Evolutionary conservation across 2,888 invertebrate species (phyloP).

Genomic region (Plebejus argus): DNA sequence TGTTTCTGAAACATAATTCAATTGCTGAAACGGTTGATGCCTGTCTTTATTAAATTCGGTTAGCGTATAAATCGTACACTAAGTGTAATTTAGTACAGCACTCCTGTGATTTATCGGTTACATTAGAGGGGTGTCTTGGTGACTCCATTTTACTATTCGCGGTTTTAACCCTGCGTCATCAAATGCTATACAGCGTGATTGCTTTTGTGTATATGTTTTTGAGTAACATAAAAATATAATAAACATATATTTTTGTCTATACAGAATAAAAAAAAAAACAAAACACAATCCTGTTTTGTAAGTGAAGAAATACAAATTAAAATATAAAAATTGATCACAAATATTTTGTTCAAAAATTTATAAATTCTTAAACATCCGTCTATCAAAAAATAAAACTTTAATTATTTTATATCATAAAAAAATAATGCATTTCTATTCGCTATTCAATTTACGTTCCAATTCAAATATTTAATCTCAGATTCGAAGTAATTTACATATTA

Average conservation of each 20-base stretch:
- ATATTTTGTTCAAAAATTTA: neutral
- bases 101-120: constrained; percentile 60
- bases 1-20: constrained; percentile 55
- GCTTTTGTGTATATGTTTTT: neutral
- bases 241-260: too few species aligned
- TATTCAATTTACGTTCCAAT: constrained; percentile 25
- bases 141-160: constrained; percentile 59
- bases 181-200: constrained; percentile 40
- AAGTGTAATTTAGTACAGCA: constrained; percentile 68
- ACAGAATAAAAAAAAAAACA: neutral
- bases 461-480: constrained; percentile 29
- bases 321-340: neutral
- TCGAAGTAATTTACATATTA: constrained; percentile 29
- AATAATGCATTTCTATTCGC: constrained; percentile 20
- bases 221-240: neutral
- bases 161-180: constrained; percentile 47
- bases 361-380: neutral
- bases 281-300: neutral
- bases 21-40: constrained; percentile 75
- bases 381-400: constrained; percentile 14
- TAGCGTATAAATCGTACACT: constrained; percentile 74
- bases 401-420: constrained; percentile 8
- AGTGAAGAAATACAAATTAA: neutral
- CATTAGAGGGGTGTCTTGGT: constrained; percentile 57
- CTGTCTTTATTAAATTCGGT: constrained; percentile 73